Evolutionary conservation across 2,888 invertebrate genomes (phyloP).

Genomic region (Dioctria linearis): DNA sequence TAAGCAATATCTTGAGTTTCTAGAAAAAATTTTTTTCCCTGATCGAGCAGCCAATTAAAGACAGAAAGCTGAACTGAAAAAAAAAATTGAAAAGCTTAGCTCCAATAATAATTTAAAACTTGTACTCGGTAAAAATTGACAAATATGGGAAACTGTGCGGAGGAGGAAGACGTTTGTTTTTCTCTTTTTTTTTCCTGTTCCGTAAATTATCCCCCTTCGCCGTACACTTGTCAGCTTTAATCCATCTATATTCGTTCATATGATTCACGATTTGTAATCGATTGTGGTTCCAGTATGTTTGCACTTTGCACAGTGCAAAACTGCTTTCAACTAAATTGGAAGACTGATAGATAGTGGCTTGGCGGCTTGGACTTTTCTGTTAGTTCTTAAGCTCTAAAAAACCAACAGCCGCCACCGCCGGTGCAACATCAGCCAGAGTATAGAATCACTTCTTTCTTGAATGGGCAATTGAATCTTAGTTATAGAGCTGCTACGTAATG

Average conservation of each 20-base stretch:
- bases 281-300: conserved; percentile 20
- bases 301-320: neutral
- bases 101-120: conserved; percentile 17
- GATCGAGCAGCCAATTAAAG: conserved; percentile 33
- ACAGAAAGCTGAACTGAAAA: conserved; percentile 13
- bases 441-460: conserved; percentile 11
- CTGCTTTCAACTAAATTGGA: too few species aligned
- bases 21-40: neutral
- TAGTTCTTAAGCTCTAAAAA: conserved; percentile 4
- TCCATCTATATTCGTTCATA: neutral
- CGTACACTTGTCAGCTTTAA: conserved; percentile 29
- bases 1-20: conserved; percentile 13
- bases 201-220: neutral
- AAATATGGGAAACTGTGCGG: conserved; percentile 43
- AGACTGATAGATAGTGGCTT: too few species aligned
- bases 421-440: neutral
- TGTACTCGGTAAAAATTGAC: conserved; percentile 28
- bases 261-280: conserved; percentile 35
- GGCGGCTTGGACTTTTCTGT: neutral
- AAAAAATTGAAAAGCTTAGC: conserved; percentile 10
- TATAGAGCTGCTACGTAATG: neutral
- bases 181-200: neutral
- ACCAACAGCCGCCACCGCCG: neutral
- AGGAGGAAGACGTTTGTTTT: conserved; percentile 27
- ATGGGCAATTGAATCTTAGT: neutral